Evolutionary conservation across 2,113 vertebrate species (phyloP).

Genomic region (Anguilla rostrata): DNA sequence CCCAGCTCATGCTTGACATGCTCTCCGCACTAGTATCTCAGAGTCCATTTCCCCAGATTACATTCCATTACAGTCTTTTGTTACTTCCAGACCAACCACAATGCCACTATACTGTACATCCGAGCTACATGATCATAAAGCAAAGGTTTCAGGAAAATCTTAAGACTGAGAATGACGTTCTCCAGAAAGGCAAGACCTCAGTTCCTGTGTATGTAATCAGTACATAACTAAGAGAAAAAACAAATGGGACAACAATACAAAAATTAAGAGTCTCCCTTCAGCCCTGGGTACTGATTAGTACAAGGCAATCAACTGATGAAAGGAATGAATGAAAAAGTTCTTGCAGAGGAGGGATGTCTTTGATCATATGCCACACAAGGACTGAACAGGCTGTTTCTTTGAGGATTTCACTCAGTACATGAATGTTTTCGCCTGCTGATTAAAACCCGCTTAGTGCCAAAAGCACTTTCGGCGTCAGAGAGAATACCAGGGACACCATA

Average conservation of each 20-base stretch:
- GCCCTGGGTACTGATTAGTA: not conserved
- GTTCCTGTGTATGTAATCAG: not conserved
- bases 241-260: not conserved
- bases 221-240: not conserved
- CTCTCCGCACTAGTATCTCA: too few relatives aligned
- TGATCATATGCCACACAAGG: not conserved
- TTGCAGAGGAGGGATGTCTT: not conserved
- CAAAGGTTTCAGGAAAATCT: not conserved
- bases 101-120: not conserved
- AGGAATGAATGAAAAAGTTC: not conserved
- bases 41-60: not conserved
- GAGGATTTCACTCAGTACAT: conserved; percentile 1
- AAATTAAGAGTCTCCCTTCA: not conserved
- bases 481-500: conserved; percentile 23
- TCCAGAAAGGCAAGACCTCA: not conserved
- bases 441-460: conserved; percentile 21
- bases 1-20: too few relatives aligned
- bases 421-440: conserved; percentile 30
- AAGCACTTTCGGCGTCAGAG: conserved; percentile 16
- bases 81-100: not conserved
- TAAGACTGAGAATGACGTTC: too few relatives aligned
- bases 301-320: not conserved
- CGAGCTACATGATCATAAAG: not conserved
- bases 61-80: not conserved
- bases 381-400: not conserved